Percentiles rank a stretch among this genome's conserved stretches.
Conservation (phyloP, 2,113 vertebrate genomes). For the Arvicanthis niloticus region DNA sequence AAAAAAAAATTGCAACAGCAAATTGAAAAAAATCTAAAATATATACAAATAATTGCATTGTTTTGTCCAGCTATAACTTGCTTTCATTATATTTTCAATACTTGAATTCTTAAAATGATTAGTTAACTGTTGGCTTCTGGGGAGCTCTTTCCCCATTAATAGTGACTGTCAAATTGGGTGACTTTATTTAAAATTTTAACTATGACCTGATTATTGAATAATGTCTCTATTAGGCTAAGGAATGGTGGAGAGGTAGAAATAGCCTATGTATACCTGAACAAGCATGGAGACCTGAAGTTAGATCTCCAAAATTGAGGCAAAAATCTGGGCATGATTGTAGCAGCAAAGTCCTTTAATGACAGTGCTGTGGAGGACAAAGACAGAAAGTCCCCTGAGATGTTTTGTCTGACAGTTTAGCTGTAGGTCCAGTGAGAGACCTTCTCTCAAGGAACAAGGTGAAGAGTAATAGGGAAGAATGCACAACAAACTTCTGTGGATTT, state of each 20-base stretch:
- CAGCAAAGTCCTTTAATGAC: too few species aligned
- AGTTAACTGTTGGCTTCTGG: background rate
- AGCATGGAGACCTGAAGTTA: background rate
- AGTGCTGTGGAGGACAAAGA: background rate
- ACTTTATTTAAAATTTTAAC: constrained; percentile 47
- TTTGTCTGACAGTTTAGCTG: background rate
- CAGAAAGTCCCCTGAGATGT: too few species aligned
- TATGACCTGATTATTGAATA: background rate
- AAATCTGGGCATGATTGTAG: background rate
- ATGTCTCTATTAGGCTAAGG: background rate
- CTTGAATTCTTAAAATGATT: constrained; percentile 43
- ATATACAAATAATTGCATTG: background rate
- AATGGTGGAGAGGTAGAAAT: background rate
- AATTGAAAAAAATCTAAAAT: background rate
- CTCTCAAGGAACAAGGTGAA: background rate
- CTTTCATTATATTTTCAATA: constrained; percentile 5
- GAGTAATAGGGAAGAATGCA: background rate
- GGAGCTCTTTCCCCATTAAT: background rate
- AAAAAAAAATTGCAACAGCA: background rate
- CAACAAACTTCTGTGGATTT: background rate
- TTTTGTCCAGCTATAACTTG: constrained; percentile 24
- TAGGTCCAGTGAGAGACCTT: background rate
- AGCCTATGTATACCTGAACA: background rate
- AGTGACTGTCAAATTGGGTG: background rate
- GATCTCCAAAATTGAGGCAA: background rate